Conservation (phyloP, 2,888 invertebrate genomes). For the Dasypogon diadema region DNA sequence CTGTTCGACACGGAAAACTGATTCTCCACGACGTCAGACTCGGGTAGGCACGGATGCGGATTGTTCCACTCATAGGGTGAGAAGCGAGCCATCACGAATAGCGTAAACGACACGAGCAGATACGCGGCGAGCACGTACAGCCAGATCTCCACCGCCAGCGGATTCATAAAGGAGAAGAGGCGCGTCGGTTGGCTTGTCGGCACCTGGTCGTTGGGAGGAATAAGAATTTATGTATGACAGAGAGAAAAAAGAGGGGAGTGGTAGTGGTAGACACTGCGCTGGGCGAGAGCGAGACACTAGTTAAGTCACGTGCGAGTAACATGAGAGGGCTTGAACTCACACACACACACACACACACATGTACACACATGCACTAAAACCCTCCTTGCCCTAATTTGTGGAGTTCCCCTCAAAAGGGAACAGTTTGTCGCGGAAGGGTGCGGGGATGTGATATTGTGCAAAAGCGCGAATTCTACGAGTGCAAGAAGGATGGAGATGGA, state of each 20-base stretch:
- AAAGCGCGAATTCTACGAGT: background rate
- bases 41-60: conserved; percentile 82
- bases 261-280: no score
- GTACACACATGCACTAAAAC: no score
- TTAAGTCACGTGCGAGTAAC: no score
- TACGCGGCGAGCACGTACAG: conserved; percentile 94
- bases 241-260: no score
- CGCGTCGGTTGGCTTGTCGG: conserved; percentile 89
- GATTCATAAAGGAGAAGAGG: conserved; percentile 96
- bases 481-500: no score
- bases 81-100: conserved; percentile 97
- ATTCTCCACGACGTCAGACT: conserved; percentile 89
- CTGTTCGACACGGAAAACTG: conserved; percentile 96
- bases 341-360: no score
- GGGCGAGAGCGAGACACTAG: no score
- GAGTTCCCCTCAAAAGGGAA: no score
- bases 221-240: no score
- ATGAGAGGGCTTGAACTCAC: no score
- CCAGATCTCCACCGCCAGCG: conserved; percentile 97
- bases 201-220: conserved; percentile 72
- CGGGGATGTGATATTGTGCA: background rate
- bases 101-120: conserved; percentile 90
- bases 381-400: no score
- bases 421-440: no score
- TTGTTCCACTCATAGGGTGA: conserved; percentile 97